Conservation (phyloP, 2,888 invertebrate genomes). For the Nasonia oneida region DNA sequence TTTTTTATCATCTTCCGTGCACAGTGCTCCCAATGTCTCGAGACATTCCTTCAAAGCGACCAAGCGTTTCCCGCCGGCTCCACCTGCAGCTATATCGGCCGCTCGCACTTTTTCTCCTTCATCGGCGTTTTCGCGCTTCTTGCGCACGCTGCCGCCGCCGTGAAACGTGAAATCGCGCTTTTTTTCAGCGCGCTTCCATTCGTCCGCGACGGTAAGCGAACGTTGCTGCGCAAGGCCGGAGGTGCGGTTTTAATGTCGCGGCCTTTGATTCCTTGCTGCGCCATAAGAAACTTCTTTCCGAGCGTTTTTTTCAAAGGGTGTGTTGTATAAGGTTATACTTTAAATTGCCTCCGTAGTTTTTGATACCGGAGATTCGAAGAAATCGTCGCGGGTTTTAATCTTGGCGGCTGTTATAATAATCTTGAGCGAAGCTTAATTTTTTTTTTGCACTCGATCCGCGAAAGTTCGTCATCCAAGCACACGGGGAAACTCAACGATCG, state of each 20-base stretch:
- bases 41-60: conserved; percentile 40
- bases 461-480: not conserved
- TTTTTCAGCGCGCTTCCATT: conserved; percentile 48
- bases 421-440: not conserved
- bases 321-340: not conserved
- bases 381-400: not conserved
- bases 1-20: not conserved
- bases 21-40: not conserved
- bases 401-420: not conserved
- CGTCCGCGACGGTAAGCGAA: not conserved
- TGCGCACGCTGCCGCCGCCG: conserved; percentile 31
- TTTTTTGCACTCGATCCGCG: not conserved
- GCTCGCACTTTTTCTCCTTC: conserved; percentile 48
- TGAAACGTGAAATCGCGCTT: conserved; percentile 58
- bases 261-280: conserved; percentile 15
- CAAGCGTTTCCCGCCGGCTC: conserved; percentile 46
- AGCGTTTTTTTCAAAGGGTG: not conserved
- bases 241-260: conserved; percentile 23
- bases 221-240: not conserved
- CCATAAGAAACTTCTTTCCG: not conserved
- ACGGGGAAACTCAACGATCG: not conserved
- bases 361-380: not conserved
- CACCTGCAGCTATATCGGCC: conserved; percentile 18
- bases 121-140: conserved; percentile 61
- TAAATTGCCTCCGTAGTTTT: not conserved